A percentile compares a stretch with the other conserved stretches of the same genome.
These are phyloP conservation scores for Thryonomys swinderianus DNA, from an alignment of 2,113 vertebrate species.

Conservation along the genomic window DNA sequence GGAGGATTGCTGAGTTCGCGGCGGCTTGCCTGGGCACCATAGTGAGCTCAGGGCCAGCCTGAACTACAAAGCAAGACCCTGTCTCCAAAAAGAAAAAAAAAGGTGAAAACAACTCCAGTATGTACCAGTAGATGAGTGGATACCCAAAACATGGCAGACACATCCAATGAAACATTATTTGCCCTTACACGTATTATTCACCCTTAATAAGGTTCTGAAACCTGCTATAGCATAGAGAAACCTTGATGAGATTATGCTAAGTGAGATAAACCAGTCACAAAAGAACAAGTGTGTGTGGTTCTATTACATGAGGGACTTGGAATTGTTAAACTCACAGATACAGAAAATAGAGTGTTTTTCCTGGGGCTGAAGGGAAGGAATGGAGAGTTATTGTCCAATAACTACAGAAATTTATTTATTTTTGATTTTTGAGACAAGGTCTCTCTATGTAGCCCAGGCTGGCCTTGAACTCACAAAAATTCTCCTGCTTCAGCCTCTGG, in stretches of 20 bases:
- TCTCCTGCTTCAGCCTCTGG: no score
- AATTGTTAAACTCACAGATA: not conserved
- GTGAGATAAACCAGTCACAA: not conserved
- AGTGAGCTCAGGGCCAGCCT: no score
- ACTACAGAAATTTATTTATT: not conserved
- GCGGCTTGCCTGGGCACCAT: no score
- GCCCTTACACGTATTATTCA: not conserved
- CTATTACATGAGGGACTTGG: not conserved
- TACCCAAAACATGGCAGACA: not conserved
- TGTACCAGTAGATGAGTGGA: not conserved
- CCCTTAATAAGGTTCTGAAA: not conserved
- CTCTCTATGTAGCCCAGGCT: no score
- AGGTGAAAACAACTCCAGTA: not conserved
- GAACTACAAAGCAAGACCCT: no score
- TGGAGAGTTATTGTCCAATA: not conserved
- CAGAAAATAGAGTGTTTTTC: not conserved
- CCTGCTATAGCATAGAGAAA: not conserved
- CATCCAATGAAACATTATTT: not conserved
- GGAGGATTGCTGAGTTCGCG: no score
- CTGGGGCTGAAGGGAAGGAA: not conserved
- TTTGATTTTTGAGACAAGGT: no score
- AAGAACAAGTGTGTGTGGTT: not conserved
- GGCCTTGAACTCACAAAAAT: no score
- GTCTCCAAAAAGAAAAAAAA: no score
- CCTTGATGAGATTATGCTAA: not conserved